Conservation (phyloP, 35 echinoderm and acorn worm species). For the Diadema setosum region DNA sequence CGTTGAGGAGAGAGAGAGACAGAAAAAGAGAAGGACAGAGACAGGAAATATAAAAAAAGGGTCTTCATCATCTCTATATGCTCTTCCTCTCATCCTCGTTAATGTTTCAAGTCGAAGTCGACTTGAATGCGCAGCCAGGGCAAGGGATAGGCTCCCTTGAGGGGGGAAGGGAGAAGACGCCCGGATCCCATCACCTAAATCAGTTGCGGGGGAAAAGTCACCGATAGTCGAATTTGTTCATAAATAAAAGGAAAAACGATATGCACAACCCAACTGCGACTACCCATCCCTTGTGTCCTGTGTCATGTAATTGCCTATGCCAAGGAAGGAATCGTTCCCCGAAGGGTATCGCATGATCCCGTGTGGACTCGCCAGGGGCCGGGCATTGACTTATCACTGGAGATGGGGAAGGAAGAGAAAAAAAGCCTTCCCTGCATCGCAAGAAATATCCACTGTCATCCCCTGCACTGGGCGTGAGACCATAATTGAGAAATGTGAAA, state of each 20-base stretch:
- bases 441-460: not conserved
- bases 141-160: constrained; percentile 13
- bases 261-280: not conserved
- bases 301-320: constrained; percentile 14
- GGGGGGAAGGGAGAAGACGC: constrained; percentile 8
- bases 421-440: not conserved
- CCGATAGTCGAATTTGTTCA: constrained; percentile 20
- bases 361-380: not conserved
- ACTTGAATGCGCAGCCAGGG: not conserved
- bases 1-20: too few relatives aligned
- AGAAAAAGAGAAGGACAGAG: too few relatives aligned
- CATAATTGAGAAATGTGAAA: constrained; percentile 16
- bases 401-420: not conserved
- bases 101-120: constrained; percentile 26
- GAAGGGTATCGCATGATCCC: not conserved
- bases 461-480: not conserved
- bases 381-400: not conserved
- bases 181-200: constrained; percentile 21
- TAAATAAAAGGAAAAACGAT: constrained; percentile 31
- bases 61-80: constrained; percentile 2
- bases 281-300: constrained; percentile 5
- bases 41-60: too few relatives aligned
- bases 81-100: not conserved
- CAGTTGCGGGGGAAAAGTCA: constrained; percentile 28
- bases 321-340: not conserved